Evolutionary conservation across 2,113 vertebrate species (phyloP).

Genomic region (Elaphurus davidianus): DNA sequence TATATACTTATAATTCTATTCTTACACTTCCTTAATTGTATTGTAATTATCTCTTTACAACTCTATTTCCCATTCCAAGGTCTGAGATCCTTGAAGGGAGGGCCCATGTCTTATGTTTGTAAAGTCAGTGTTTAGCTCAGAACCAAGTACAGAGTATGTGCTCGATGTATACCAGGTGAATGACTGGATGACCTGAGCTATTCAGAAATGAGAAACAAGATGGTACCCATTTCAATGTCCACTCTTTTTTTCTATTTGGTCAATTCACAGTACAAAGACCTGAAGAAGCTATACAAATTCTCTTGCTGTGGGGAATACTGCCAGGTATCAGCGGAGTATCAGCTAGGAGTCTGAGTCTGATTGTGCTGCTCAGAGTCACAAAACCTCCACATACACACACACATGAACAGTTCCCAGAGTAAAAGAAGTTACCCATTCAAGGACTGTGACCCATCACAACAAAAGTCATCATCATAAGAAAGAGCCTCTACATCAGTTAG

Average conservation of each 20-base stretch:
- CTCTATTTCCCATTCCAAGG: background rate
- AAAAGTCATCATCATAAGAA: background rate
- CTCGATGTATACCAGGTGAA: rapidly evolving
- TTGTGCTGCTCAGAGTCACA: background rate
- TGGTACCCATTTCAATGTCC: background rate
- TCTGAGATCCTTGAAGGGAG: background rate
- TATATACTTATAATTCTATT: background rate
- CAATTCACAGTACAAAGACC: background rate
- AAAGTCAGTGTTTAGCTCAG: background rate
- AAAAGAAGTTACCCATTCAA: background rate
- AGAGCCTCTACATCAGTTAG: background rate
- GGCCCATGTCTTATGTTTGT: background rate
- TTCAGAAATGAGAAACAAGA: background rate
- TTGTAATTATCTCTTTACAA: background rate
- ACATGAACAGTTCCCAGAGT: background rate
- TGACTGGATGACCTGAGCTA: background rate
- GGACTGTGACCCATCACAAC: background rate
- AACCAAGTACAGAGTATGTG: background rate
- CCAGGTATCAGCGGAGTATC: background rate
- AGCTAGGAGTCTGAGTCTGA: background rate
- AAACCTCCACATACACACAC: background rate
- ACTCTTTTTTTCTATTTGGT: background rate
- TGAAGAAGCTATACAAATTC: background rate
- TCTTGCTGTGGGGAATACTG: background rate
- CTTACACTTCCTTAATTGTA: background rate